Evolutionary conservation across 1,140 invertebrate species (phyloP).

Genomic region (Phortica variegata): DNA sequence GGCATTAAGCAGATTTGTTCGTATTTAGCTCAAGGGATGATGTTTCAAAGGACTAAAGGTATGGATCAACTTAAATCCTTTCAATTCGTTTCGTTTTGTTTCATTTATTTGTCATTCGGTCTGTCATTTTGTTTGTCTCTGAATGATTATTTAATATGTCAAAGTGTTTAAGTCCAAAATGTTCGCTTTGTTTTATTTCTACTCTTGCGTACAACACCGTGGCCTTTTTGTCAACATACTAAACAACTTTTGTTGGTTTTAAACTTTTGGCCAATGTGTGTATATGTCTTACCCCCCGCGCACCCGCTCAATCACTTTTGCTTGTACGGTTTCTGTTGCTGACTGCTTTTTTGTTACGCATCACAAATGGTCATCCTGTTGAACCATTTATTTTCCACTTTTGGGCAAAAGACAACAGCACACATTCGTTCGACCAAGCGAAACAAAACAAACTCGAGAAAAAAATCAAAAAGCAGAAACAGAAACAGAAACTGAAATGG

Average conservation of each 20-base stretch:
- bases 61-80: neutral
- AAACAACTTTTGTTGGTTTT: constrained; percentile 52
- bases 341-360: constrained; percentile 5
- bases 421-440: constrained; percentile 7
- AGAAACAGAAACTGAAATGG: constrained; percentile 29
- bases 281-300: constrained; percentile 8
- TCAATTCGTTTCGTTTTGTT: neutral
- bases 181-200: constrained; percentile 42
- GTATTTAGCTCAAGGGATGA: constrained; percentile 11
- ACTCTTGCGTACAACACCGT: no score
- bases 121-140: constrained; percentile 8
- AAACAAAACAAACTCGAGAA: neutral
- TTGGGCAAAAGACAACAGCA: constrained; percentile 41
- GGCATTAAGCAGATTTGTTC: constrained; percentile 40
- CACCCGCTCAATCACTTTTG: constrained; percentile 1
- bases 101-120: constrained; percentile 1
- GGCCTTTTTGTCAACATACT: no score
- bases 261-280: constrained; percentile 37
- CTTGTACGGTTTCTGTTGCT: no score
- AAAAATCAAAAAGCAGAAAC: constrained; percentile 10
- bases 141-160: constrained; percentile 52
- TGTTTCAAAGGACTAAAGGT: constrained; percentile 5
- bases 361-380: constrained; percentile 53
- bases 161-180: constrained; percentile 55
- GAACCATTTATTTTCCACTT: constrained; percentile 55